Percentiles rank a stretch among this genome's conserved stretches.
Evolutionary conservation across 2,113 vertebrate genomes (phyloP).

Genomic region (Noturus placidus): DNA sequence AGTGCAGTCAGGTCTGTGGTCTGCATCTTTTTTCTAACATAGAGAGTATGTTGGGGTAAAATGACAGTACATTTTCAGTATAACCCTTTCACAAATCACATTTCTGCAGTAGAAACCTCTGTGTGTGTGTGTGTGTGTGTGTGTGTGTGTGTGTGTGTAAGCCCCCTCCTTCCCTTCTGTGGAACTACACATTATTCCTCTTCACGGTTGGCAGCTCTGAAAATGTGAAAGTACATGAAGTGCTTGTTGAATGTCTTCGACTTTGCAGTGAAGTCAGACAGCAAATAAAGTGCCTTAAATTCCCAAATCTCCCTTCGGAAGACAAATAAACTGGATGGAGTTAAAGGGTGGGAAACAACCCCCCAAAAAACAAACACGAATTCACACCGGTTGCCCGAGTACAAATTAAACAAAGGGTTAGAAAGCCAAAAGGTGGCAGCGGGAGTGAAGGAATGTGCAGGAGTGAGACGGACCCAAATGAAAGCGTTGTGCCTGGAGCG

Average conservation of each 20-base stretch:
- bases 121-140: neutral
- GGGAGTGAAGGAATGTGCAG: neutral
- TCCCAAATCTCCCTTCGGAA: constrained; percentile 2
- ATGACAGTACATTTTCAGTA: neutral
- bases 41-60: neutral
- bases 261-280: neutral
- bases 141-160: neutral
- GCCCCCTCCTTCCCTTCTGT: too few species aligned
- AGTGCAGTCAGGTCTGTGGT: neutral
- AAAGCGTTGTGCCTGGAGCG: constrained; percentile 28
- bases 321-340: neutral
- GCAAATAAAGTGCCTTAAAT: constrained; percentile 8
- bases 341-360: neutral
- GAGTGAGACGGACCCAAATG: constrained; percentile 29
- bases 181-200: neutral
- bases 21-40: neutral
- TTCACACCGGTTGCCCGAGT: neutral
- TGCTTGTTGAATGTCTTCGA: constrained; percentile 5
- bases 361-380: neutral
- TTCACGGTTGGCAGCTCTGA: neutral
- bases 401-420: neutral
- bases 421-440: constrained; percentile 24
- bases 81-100: neutral
- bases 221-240: neutral
- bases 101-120: neutral